A percentile compares a stretch with the other conserved stretches of the same genome.
Evolutionary conservation across 2,797 vertebrate species (phyloP).

Genomic region (Gallirallus australis): DNA sequence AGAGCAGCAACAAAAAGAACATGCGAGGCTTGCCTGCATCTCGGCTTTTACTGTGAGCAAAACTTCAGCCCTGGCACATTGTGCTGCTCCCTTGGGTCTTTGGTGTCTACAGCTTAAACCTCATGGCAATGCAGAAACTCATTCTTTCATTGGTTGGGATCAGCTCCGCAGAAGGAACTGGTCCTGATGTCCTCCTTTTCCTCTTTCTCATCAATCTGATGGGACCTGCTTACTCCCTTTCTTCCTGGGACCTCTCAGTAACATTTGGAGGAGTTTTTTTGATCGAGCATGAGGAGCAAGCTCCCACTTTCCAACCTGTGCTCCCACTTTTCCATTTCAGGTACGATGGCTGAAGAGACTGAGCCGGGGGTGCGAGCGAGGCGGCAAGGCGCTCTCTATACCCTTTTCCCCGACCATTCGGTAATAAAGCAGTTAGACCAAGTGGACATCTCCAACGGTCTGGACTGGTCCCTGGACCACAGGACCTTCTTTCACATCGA

Average conservation of each 20-base stretch:
- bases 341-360: constrained; percentile 85
- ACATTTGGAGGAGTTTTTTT: background rate
- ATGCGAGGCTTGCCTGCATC: background rate
- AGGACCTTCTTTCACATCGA: constrained; percentile 88
- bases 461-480: constrained; percentile 91
- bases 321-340: constrained; percentile 64
- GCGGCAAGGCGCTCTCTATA: constrained; percentile 84
- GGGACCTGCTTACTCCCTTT: background rate
- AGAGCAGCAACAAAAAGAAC: background rate
- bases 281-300: background rate
- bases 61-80: rapidly evolving
- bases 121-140: background rate
- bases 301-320: background rate
- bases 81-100: background rate
- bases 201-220: background rate
- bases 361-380: constrained; percentile 72
- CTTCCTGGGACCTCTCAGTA: background rate
- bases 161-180: background rate
- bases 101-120: background rate
- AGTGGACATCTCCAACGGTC: constrained; percentile 88
- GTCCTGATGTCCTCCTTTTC: background rate
- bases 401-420: constrained; percentile 78
- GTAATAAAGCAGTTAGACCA: constrained; percentile 82
- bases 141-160: background rate
- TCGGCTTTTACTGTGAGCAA: background rate